Base-by-base conservation (phyloP, 2,113 vertebrate genomes). In the Uropsilus gracilis region DNA sequence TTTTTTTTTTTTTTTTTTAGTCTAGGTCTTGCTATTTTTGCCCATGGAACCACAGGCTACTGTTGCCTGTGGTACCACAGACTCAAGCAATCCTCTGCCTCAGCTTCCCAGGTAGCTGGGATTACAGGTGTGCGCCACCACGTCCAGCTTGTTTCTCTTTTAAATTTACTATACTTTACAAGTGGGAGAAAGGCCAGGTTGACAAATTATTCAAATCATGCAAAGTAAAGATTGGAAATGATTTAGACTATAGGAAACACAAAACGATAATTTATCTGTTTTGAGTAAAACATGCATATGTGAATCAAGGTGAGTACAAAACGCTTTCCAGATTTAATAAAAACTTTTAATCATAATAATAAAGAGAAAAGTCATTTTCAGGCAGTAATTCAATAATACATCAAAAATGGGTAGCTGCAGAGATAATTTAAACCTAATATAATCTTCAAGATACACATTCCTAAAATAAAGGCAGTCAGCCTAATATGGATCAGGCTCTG, bases 201-300 rank as follows among this genome's bases (percentile, higher is more conserved):
- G 30, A 90, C 20, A 59, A 86, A 92, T 24, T 55, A 55, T 55
- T 55, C 20, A 55, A 55, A 55, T 55, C 53, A 55, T 22, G 18
- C 53, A 55, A 55, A 55, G 20, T 55, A 55, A 55, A 55, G 53
- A 22, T 6, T 22, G 18, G 22, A 50, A 55, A 55, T 55, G 0
- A 83, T 50, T 68, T 77, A 71, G 13, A 17, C 32, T 22, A 77
- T 12, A 71, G 20, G 20, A 39, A 34, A n/a, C 14, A 72, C 64
- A 71, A 87, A 89, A n/a, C 34, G 59, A 73, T n/a, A 46, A 57
- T 89, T 71, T 57, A 64, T 84, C 72, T 93, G 55, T 92, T 94
- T 83, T 57, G 24, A 50, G 39, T 3, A 46, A 89, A 89, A 85
- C 13, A 50, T 53, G 20, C 9, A 34, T 48, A 37, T 18, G 61